These are phyloP conservation scores for Lamproptera curius DNA, from an alignment of 2,888 invertebrate genomes.

Conservation along the genomic window DNA sequence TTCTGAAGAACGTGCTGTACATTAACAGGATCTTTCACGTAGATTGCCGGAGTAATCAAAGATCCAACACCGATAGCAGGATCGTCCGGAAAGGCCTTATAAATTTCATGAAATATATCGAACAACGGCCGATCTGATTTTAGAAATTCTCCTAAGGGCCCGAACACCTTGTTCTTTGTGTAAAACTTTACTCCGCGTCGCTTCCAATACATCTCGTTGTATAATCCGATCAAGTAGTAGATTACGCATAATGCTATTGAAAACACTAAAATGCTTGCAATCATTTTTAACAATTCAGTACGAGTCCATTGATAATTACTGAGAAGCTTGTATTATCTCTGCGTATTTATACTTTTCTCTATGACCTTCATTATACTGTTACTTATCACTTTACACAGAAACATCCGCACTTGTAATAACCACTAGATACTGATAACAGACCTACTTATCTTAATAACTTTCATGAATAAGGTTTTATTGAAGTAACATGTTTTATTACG, in stretches of 20 bases:
- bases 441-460: no score
- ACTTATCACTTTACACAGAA: no score
- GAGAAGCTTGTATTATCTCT: no score
- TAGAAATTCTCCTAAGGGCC: conserved; percentile 5
- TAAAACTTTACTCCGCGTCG: conserved; percentile 11
- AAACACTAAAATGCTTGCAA: conserved; percentile 31
- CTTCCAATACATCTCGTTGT: conserved; percentile 17
- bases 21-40: conserved; percentile 5
- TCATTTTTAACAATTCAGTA: conserved; percentile 7
- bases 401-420: no score
- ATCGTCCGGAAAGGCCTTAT: conserved; percentile 9
- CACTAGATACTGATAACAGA: no score
- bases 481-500: neutral
- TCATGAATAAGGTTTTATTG: neutral
- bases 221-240: conserved; percentile 19
- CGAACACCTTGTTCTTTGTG: conserved; percentile 5
- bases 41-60: conserved; percentile 3
- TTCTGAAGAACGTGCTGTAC: conserved; percentile 5
- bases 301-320: no score
- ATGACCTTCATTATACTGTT: no score
- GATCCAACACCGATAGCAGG: conserved; percentile 8
- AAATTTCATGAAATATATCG: conserved; percentile 7
- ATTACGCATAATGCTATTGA: conserved; percentile 5
- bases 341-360: no score
- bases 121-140: conserved; percentile 1